phyloP scores from a whole-genome alignment of 2,113 vertebrate genomes.

The Eudyptes chrysolophus region DNA sequence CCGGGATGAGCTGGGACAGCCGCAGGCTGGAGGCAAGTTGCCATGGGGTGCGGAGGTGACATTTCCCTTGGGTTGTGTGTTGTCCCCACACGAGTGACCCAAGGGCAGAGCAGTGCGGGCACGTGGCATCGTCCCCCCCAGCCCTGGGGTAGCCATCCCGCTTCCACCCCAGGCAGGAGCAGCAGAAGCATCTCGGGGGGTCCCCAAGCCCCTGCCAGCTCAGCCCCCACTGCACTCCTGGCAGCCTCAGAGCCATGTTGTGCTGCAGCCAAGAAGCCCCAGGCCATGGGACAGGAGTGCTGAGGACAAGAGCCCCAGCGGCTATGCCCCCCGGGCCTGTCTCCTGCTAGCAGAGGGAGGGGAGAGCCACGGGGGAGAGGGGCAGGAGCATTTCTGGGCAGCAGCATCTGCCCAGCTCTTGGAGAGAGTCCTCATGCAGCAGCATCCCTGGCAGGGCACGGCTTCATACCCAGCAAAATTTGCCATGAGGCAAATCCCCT shows the following conservation, averaged over 20 bases:
- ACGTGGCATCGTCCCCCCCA: background rate
- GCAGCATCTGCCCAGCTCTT: background rate
- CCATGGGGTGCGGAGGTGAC: background rate
- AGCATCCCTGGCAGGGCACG: background rate
- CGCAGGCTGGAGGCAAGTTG: accelerated
- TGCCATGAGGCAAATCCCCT: background rate
- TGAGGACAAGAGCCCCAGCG: accelerated
- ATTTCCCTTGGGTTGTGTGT: background rate
- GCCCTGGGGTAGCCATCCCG: background rate
- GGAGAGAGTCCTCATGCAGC: background rate
- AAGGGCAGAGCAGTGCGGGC: background rate
- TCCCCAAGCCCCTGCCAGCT: background rate
- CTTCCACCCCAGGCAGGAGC: background rate
- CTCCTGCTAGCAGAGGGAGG: no score
- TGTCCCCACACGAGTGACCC: no score
- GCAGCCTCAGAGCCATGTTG: background rate
- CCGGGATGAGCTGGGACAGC: background rate
- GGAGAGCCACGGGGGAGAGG: background rate
- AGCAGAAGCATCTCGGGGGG: background rate
- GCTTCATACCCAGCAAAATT: background rate
- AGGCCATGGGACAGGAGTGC: background rate
- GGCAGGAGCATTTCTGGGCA: background rate
- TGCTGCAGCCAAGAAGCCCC: background rate
- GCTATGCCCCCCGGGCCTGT: no score
- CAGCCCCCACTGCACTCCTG: background rate